Evolutionary conservation across 2,113 vertebrate genomes (phyloP).

Genomic region (Lycocorax pyrrhopterus): DNA sequence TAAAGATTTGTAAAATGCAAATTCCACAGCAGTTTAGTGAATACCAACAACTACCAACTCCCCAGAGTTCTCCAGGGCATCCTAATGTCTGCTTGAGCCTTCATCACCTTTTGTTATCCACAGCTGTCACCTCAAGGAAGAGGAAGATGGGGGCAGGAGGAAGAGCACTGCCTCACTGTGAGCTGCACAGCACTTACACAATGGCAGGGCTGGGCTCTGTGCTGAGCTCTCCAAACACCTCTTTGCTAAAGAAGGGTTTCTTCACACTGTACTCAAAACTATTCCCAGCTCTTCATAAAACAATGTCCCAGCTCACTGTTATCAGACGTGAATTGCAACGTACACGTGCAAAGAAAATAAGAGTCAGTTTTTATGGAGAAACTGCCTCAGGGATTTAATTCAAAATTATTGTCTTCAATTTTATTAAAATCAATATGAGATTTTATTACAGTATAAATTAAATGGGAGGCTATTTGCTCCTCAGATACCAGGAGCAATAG

Average conservation of each 20-base stretch:
- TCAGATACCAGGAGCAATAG: constrained; percentile 51
- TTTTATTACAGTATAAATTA: constrained; percentile 74
- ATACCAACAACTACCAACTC: neutral
- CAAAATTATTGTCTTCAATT: constrained; percentile 69
- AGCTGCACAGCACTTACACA: neutral
- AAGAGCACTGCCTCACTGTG: fast-evolving
- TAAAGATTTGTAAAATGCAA: neutral
- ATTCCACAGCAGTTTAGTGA: neutral
- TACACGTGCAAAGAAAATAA: neutral
- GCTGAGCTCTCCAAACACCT: neutral
- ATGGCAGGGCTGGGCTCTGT: neutral
- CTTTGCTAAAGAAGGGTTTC: neutral
- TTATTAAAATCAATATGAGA: constrained; percentile 77
- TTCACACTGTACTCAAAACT: neutral
- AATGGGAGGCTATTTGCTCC: constrained; percentile 59
- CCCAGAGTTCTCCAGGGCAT: neutral
- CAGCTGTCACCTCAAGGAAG: neutral
- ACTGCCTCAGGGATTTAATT: constrained; percentile 60
- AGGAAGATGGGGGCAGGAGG: neutral
- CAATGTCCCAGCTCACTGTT: neutral
- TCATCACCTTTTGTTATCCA: neutral
- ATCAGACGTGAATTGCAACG: neutral
- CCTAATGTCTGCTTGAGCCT: neutral
- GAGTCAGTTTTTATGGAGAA: constrained; percentile 40
- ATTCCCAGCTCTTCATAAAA: neutral